Evolutionary conservation across 2,888 invertebrate species (phyloP).

Genomic region (Hartigia nigra): DNA sequence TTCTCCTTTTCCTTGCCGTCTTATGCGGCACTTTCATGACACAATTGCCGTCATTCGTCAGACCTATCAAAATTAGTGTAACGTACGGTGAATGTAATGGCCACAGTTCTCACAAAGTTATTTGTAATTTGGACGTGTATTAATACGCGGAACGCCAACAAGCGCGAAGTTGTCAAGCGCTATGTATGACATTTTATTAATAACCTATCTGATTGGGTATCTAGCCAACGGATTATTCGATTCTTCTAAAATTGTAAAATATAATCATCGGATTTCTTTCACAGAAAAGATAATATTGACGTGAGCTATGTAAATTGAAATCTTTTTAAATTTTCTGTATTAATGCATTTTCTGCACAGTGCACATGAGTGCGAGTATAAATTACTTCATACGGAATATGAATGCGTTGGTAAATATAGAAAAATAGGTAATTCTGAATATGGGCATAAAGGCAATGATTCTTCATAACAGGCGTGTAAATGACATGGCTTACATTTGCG

Average conservation of each 20-base stretch:
- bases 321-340: neutral
- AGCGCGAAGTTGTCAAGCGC: conserved; percentile 17
- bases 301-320: neutral
- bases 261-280: neutral
- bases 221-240: conserved; percentile 28
- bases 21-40: neutral
- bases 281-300: neutral
- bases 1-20: neutral
- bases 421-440: neutral
- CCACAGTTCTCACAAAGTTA: conserved; percentile 17
- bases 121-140: conserved; percentile 30
- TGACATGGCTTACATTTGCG: neutral
- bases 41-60: conserved; percentile 9
- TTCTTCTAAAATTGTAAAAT: conserved; percentile 6
- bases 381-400: neutral
- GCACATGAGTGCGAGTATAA: neutral
- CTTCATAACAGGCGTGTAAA: neutral
- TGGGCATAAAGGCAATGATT: neutral
- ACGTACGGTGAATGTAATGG: neutral
- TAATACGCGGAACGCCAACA: conserved; percentile 27
- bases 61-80: conserved; percentile 6
- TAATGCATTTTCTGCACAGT: neutral
- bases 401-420: neutral
- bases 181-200: conserved; percentile 36
- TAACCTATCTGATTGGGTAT: conserved; percentile 38